A percentile compares a stretch with the other conserved stretches of the same genome.
Conservation (phyloP, 2,888 invertebrate species). For the Erebia aethiops region DNA sequence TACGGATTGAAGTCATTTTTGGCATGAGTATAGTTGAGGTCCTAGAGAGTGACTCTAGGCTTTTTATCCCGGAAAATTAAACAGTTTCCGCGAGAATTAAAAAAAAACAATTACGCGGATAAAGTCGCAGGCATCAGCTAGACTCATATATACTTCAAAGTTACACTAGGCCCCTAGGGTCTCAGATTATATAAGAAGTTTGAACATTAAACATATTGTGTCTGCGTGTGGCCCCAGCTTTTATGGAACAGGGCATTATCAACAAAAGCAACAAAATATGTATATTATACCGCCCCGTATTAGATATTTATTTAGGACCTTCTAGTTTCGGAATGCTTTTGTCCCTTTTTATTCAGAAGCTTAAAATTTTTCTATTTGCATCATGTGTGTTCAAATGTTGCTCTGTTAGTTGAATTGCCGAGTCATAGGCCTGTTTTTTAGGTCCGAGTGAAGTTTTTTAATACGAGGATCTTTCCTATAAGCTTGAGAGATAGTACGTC, state of each 20-base stretch:
- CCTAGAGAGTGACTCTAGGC: no score
- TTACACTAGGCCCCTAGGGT: not conserved
- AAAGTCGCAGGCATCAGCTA: no score
- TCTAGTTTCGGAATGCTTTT: slow-evolving; percentile 25
- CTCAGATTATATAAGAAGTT: not conserved
- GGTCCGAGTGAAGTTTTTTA: no score
- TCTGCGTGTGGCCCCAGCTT: not conserved
- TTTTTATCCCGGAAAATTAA: no score
- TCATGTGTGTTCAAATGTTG: slow-evolving; percentile 1
- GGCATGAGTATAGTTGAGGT: no score
- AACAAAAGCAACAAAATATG: slow-evolving; percentile 21
- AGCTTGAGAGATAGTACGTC: no score
- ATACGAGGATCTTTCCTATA: no score
- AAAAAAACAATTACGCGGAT: no score
- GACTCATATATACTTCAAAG: not conserved
- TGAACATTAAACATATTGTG: not conserved
- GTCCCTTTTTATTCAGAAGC: not conserved
- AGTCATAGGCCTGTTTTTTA: no score
- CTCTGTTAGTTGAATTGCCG: not conserved
- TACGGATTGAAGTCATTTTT: no score
- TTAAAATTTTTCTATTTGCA: not conserved
- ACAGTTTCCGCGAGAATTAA: no score
- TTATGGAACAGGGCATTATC: slow-evolving; percentile 22
- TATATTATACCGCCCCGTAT: not conserved
- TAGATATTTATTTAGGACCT: slow-evolving; percentile 30